These are phyloP conservation scores for Gerris buenoi DNA, from an alignment of 1,140 invertebrate genomes.

Conservation along the genomic window DNA sequence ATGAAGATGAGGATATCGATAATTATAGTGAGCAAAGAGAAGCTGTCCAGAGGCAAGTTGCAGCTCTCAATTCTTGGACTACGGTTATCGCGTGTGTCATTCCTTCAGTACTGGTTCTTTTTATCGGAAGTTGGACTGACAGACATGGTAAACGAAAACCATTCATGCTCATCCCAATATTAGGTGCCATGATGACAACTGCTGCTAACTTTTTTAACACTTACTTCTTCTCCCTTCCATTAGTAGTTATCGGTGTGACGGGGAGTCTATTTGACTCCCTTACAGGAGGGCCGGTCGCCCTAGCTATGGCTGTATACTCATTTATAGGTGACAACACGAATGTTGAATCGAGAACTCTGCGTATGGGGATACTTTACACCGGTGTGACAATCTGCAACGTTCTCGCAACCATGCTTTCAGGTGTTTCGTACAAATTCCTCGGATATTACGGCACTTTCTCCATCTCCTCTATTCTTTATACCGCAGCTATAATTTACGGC, in stretches of 20 bases:
- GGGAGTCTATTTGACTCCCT: slow-evolving; percentile 58
- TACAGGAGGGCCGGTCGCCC: slow-evolving; percentile 70
- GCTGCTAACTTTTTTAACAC: slow-evolving; percentile 62
- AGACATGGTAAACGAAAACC: slow-evolving; percentile 55
- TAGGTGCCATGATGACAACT: slow-evolving; percentile 62
- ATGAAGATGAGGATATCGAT: slow-evolving; percentile 44
- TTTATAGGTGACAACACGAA: slow-evolving; percentile 74
- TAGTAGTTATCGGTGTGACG: slow-evolving; percentile 56
- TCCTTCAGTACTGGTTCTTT: slow-evolving; percentile 56
- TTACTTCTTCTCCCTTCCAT: slow-evolving; percentile 44
- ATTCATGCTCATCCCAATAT: slow-evolving; percentile 65
- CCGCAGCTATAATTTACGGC: slow-evolving; percentile 57
- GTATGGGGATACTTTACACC: slow-evolving; percentile 69
- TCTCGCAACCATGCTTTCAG: slow-evolving; percentile 30
- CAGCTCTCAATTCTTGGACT: slow-evolving; percentile 63
- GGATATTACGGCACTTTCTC: slow-evolving; percentile 66
- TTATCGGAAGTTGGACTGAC: slow-evolving; percentile 42
- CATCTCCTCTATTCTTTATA: slow-evolving; percentile 51
- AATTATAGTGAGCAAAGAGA: slow-evolving; percentile 47
- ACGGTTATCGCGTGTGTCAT: slow-evolving; percentile 57
- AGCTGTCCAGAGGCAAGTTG: slow-evolving; percentile 55
- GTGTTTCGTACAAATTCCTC: slow-evolving; percentile 40
- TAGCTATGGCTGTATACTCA: slow-evolving; percentile 79
- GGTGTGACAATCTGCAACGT: slow-evolving; percentile 65
- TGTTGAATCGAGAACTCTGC: slow-evolving; percentile 57